Evolutionary conservation across 2,797 vertebrate genomes (phyloP), one percentile per base, ranked within the genome.

Genomic region (Ispidina lecontei): DNA sequence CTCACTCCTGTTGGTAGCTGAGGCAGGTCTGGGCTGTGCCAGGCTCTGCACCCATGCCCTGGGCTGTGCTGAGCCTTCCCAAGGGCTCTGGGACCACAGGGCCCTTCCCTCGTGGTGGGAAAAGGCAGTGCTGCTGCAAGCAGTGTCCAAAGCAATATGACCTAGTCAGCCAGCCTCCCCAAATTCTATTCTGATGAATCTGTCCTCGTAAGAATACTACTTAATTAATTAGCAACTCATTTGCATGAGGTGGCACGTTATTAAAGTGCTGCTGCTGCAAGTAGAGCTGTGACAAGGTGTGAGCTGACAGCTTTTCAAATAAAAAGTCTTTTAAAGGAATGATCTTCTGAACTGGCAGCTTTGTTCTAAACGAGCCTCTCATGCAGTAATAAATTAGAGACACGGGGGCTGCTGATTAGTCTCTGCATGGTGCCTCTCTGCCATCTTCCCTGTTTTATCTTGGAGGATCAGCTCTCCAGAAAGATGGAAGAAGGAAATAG

Each of bases 221-320:
- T 97, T 97, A 97, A 97, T 98, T 97, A 97, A 97, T 98, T 97
- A 97, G 95, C 93, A 96, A 67, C 92, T 97, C 87, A 95, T 98
- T 97, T 97, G 96, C 96, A 97, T 95, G 92, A 97, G 96, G 96
- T 91, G 90, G 92, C 96, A 96, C 93, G 41, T 97, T 97, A 97
- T 97, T 95, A 95, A 97, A 96, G 95, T 93, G 80, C 77, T 85
- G 95, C 94, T 96, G 89, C 94, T 91, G 95, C 89, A 91, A 97
- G 88, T 25, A 39, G 88, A 89, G 89, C 87, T 88, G 85, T 95
- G 92, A 89, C 95, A 96, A 97, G 96, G 95, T 97, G 94, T 75
- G 91, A 89, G 83, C 91, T 44, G 89, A 97, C 95, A 97, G 96
- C 89, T 97, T 96, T 96, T 97, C 95, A 96, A 92, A 95, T 90